phyloP scores from a whole-genome alignment of 2,888 invertebrate genomes.

The Chrysolina haemoptera region DNA sequence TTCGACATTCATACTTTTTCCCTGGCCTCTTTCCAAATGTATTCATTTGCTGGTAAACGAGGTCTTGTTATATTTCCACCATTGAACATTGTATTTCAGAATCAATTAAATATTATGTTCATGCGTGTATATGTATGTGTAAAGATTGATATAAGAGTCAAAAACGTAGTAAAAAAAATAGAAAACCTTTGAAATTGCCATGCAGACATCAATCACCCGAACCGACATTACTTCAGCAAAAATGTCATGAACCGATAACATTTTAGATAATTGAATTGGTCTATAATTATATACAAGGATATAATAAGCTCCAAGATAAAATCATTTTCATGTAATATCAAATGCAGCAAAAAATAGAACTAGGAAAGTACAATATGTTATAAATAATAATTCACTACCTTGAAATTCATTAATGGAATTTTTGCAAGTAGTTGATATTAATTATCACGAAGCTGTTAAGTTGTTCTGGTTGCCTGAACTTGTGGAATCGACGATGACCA shows the following conservation, averaged over 20 bases:
- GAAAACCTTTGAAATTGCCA: background rate
- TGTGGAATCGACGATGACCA: constrained; percentile 1
- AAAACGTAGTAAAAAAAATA: background rate
- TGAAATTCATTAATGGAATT: constrained; percentile 8
- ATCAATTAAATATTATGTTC: no score
- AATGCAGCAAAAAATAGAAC: background rate
- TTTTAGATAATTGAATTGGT: constrained; percentile 16
- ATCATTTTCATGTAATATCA: constrained; percentile 3
- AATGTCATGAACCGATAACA: constrained; percentile 1
- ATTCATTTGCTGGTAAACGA: no score
- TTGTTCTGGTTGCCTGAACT: constrained; percentile 12
- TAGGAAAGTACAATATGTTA: constrained; percentile 13
- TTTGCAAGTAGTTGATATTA: background rate
- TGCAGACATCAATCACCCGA: background rate
- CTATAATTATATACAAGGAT: constrained; percentile 13
- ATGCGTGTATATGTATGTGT: background rate
- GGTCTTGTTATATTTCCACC: no score
- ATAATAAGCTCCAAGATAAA: constrained; percentile 6
- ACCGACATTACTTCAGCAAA: background rate
- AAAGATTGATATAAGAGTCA: background rate
- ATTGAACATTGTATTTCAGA: no score
- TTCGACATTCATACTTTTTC: no score
- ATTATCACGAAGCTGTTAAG: background rate
- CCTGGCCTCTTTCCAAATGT: no score
- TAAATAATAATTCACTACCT: constrained; percentile 13